Conservation (phyloP, 2,113 vertebrate genomes). For the Zapus hudsonius region DNA sequence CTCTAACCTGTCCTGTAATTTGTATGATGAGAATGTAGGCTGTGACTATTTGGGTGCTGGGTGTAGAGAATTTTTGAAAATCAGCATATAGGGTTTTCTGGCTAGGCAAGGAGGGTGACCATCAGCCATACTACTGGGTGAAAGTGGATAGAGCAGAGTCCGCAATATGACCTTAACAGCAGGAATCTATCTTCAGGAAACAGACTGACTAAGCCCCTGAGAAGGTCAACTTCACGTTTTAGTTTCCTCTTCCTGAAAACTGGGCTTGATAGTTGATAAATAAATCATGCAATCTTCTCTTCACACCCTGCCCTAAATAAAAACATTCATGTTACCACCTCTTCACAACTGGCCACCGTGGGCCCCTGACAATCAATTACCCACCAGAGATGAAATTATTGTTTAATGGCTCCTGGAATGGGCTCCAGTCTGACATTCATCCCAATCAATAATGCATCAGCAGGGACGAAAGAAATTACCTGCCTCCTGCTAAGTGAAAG, state of each 20-base stretch:
- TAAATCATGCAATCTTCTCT: slow-evolving; percentile 85
- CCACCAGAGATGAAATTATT: slow-evolving; percentile 90
- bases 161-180: not conserved
- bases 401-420: slow-evolving; percentile 90
- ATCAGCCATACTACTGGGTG: not conserved
- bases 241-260: slow-evolving; percentile 67
- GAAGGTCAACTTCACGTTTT: slow-evolving; percentile 69
- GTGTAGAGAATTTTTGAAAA: not conserved
- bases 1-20: not conserved
- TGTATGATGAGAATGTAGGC: not conserved
- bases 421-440: slow-evolving; percentile 89
- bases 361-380: slow-evolving; percentile 90
- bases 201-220: slow-evolving; percentile 32
- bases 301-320: slow-evolving; percentile 82
- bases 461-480: slow-evolving; percentile 90
- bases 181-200: not conserved
- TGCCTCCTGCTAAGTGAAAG: slow-evolving; percentile 88
- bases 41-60: not conserved
- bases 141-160: not conserved
- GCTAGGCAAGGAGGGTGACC: not conserved
- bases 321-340: slow-evolving; percentile 83
- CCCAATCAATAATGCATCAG: slow-evolving; percentile 91
- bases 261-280: slow-evolving; percentile 80
- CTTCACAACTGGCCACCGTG: slow-evolving; percentile 80
- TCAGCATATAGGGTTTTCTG: not conserved